Conservation (phyloP, 92 coral and sea anemone genomes). For the Galaxea fascicularis region DNA sequence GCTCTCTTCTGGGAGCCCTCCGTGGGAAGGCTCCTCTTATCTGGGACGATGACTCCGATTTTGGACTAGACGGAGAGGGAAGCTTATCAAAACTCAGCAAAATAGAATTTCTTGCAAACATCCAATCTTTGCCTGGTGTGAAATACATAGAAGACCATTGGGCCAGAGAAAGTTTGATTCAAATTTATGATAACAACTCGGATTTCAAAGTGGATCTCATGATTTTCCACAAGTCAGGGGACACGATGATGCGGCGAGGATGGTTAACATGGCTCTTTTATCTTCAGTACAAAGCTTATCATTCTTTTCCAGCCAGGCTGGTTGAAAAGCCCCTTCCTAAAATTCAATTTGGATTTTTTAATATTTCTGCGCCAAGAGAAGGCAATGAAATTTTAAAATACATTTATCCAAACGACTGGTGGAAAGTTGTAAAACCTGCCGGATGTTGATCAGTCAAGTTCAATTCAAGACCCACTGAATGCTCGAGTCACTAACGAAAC, state of each 20-base stretch:
- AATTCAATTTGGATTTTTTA: conserved; percentile 69
- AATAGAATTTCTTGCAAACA: conserved; percentile 14
- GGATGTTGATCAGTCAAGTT: neutral
- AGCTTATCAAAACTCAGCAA: conserved; percentile 18
- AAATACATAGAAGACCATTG: neutral
- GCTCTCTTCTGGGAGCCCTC: conserved; percentile 69
- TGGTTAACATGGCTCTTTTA: conserved; percentile 69
- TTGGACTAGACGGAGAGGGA: conserved; percentile 67
- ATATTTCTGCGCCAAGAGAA: conserved; percentile 69
- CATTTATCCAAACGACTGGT: conserved; percentile 78
- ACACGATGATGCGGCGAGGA: conserved; percentile 75
- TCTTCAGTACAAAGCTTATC: conserved; percentile 64
- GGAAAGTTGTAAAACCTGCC: conserved; percentile 69
- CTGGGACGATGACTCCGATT: conserved; percentile 75
- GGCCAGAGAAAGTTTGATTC: conserved; percentile 38
- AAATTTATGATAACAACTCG: conserved; percentile 42
- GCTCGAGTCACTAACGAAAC: too few species aligned
- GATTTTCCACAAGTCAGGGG: conserved; percentile 59
- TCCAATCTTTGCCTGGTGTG: conserved; percentile 41
- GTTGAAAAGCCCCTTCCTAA: conserved; percentile 75
- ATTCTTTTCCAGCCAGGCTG: conserved; percentile 71
- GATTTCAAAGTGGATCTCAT: conserved; percentile 65
- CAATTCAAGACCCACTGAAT: too few species aligned
- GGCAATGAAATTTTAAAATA: conserved; percentile 71
- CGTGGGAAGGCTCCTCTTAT: conserved; percentile 67